phyloP scores from a whole-genome alignment of 1,140 invertebrate species.

The Pemphigus obesinymphae region DNA sequence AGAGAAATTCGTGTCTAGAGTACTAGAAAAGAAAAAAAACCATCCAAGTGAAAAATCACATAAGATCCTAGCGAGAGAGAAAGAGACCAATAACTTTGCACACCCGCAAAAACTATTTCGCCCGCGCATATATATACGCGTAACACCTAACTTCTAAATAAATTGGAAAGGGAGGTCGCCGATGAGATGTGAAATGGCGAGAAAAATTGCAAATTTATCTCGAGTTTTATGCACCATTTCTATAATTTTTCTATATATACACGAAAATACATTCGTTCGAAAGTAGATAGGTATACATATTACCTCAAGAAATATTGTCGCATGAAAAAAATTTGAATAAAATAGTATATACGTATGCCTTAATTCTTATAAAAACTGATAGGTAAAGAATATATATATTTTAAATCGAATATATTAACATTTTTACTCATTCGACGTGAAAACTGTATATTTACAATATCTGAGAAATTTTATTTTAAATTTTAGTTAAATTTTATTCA shows the following conservation, averaged over 20 bases:
- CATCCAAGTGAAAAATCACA: conserved; percentile 10
- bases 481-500: too few relatives aligned
- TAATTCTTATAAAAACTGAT: too few relatives aligned
- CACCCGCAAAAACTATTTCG: conserved; percentile 26
- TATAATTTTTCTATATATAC: not conserved
- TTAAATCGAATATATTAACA: not conserved
- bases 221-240: not conserved
- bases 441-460: too few relatives aligned
- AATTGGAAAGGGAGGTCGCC: conserved; percentile 21
- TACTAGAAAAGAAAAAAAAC: not conserved
- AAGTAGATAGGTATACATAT: not conserved
- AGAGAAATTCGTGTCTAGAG: not conserved
- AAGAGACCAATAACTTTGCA: not conserved
- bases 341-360: not conserved
- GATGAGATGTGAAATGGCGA: conserved; percentile 14
- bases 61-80: not conserved
- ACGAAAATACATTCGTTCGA: not conserved
- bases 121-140: not conserved
- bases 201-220: conserved; percentile 28
- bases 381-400: too few relatives aligned
- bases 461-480: too few relatives aligned
- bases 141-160: conserved; percentile 31
- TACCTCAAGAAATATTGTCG: not conserved
- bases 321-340: not conserved
- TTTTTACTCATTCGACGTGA: too few relatives aligned